Percentiles rank a stretch among this genome's conserved stretches.
Conservation (phyloP, 2,113 vertebrate species). For the Coracopsis vasa region DNA sequence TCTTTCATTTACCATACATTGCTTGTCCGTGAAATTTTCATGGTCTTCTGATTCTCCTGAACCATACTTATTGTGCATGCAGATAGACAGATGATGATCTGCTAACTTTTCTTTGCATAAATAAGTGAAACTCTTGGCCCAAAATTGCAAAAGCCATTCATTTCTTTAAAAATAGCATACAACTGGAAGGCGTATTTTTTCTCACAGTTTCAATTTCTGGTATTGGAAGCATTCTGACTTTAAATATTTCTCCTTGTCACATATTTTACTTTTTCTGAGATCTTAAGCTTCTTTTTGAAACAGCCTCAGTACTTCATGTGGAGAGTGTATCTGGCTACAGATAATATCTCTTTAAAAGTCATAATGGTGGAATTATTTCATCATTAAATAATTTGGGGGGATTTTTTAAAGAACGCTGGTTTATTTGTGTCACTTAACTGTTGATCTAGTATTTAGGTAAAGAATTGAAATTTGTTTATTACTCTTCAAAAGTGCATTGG, state of each 20-base stretch:
- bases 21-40: conserved; percentile 34
- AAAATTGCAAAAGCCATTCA: background rate
- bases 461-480: background rate
- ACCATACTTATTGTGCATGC: conserved; percentile 7
- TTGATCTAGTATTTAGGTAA: background rate
- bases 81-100: conserved; percentile 12
- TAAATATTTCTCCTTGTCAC: background rate
- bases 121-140: background rate
- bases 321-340: background rate
- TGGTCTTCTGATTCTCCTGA: conserved; percentile 40
- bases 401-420: background rate
- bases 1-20: conserved; percentile 17
- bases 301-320: background rate
- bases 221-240: background rate
- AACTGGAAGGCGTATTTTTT: background rate
- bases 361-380: background rate
- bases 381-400: background rate
- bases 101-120: background rate
- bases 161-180: background rate
- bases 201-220: background rate
- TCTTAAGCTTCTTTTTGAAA: background rate
- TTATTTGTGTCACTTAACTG: background rate
- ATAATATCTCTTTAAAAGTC: background rate
- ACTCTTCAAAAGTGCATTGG: background rate
- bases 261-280: background rate